A percentile compares a stretch with the other conserved stretches of the same genome.
Evolutionary conservation across 1,140 invertebrate genomes (phyloP).

Genomic region (Papilio aristodemus): DNA sequence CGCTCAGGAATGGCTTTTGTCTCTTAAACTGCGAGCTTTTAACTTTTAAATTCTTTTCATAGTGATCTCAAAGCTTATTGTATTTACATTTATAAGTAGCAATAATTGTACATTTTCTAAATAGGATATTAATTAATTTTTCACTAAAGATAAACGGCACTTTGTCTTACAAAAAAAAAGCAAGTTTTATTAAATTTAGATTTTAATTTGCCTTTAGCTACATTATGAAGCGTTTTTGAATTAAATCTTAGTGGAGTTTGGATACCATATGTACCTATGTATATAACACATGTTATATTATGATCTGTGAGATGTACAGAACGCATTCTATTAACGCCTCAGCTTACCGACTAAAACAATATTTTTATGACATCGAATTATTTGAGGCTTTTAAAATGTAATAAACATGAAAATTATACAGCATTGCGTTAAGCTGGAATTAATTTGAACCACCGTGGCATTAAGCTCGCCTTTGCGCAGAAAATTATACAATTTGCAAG

Average conservation of each 20-base stretch:
- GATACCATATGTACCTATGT: too few relatives aligned
- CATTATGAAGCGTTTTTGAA: too few relatives aligned
- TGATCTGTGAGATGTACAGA: too few relatives aligned
- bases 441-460: not conserved
- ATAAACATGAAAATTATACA: not conserved
- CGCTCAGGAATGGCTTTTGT: conserved; percentile 21
- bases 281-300: too few relatives aligned
- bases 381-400: not conserved
- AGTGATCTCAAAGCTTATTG: conserved; percentile 18
- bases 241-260: too few relatives aligned
- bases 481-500: conserved; percentile 1
- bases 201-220: too few relatives aligned
- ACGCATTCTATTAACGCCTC: too few relatives aligned
- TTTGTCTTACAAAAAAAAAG: not conserved
- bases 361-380: too few relatives aligned
- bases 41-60: conserved; percentile 21
- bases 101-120: conserved; percentile 1
- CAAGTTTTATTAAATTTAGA: too few relatives aligned
- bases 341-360: too few relatives aligned
- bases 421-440: not conserved
- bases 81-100: not conserved
- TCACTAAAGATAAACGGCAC: not conserved
- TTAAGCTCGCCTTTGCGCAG: not conserved
- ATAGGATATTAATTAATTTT: conserved; percentile 17
- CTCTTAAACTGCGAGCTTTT: conserved; percentile 20